These are phyloP conservation scores for Lamellibrachia satsuma DNA, from an alignment of 2,888 invertebrate species.

Conservation along the genomic window DNA sequence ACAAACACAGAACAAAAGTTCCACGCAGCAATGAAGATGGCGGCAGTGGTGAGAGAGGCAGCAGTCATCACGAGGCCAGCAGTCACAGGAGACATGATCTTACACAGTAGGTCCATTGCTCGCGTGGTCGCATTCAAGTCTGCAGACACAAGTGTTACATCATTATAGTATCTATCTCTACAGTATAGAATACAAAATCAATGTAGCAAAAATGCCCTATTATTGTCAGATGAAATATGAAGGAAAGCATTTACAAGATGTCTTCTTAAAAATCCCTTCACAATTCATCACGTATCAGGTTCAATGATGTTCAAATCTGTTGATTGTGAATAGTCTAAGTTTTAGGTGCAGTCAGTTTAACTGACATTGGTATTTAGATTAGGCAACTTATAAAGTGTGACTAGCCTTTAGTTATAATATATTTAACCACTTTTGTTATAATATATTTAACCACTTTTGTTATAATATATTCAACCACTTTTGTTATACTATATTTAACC, in stretches of 20 bases:
- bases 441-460: too few relatives aligned
- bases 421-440: too few relatives aligned
- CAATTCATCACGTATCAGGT: too few relatives aligned
- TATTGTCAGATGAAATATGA: background rate
- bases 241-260: background rate
- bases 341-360: too few relatives aligned
- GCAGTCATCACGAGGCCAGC: slow-evolving; percentile 68
- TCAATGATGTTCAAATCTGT: too few relatives aligned
- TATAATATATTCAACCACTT: too few relatives aligned
- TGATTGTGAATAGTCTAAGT: too few relatives aligned
- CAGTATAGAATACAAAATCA: too few relatives aligned
- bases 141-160: background rate
- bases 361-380: too few relatives aligned
- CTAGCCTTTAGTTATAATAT: too few relatives aligned
- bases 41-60: slow-evolving; percentile 50
- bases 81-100: slow-evolving; percentile 67
- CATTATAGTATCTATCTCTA: background rate
- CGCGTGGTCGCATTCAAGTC: slow-evolving; percentile 66
- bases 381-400: too few relatives aligned
- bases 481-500: too few relatives aligned
- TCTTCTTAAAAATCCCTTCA: background rate
- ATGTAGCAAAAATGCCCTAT: background rate
- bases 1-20: slow-evolving; percentile 67
- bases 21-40: slow-evolving; percentile 65
- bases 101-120: slow-evolving; percentile 67